A percentile compares a stretch with the other conserved stretches of the same genome.
These are phyloP conservation scores for Neosalanx taihuensis DNA, from an alignment of 2,797 vertebrate species.

Conservation along the genomic window DNA sequence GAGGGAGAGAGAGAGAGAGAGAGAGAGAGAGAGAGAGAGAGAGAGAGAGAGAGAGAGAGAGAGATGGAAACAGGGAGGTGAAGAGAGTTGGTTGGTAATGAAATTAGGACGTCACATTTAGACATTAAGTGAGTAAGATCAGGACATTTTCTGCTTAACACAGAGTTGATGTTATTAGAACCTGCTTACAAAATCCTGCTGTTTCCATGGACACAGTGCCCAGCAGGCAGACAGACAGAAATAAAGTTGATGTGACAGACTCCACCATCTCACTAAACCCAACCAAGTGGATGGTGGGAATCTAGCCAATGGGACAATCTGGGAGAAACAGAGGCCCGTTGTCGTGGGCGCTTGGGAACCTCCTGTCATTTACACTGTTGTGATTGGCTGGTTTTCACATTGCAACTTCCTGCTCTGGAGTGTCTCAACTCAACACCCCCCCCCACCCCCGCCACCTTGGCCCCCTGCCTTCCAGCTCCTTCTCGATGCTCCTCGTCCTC, in stretches of 20 bases:
- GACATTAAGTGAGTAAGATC: neutral
- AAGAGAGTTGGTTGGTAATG: neutral
- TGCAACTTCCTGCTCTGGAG: neutral
- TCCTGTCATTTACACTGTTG: slow-evolving; percentile 5
- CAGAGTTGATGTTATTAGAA: neutral
- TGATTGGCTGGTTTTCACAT: slow-evolving; percentile 2
- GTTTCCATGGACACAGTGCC: neutral
- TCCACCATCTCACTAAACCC: neutral
- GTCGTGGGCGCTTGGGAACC: slow-evolving; percentile 21
- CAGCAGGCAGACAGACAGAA: neutral
- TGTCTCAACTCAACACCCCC: neutral
- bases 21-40: neutral
- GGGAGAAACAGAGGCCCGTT: slow-evolving; percentile 8
- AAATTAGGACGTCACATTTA: neutral
- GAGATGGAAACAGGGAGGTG: neutral
- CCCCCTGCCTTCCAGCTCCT: too few relatives aligned
- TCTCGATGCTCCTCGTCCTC: neutral
- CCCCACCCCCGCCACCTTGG: too few relatives aligned
- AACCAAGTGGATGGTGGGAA: neutral
- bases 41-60: slow-evolving; percentile 1
- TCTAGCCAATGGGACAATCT: neutral
- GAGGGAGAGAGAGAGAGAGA: neutral
- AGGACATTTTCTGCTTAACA: neutral
- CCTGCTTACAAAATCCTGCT: neutral
- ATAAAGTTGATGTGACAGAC: neutral